A percentile compares a stretch with the other conserved stretches of the same genome.
phyloP scores from a whole-genome alignment of 2,888 invertebrate species.

The Phaedon cochleariae region DNA sequence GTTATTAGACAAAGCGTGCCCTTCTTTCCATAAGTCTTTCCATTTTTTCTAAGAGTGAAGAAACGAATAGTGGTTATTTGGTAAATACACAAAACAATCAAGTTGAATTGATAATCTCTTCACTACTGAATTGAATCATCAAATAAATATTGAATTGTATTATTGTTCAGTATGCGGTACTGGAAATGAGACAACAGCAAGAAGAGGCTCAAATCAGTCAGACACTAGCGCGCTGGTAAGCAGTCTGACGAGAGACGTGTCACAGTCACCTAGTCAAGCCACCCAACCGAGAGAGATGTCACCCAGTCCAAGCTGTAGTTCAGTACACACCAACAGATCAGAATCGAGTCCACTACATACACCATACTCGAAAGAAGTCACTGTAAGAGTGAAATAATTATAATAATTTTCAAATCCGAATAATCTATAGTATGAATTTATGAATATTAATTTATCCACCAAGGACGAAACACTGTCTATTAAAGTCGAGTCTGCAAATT shows the following conservation, averaged over 20 bases:
- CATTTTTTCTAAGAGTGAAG: too few relatives aligned
- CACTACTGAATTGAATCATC: too few relatives aligned
- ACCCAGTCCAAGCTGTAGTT: slow-evolving; percentile 67
- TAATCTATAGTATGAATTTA: too few relatives aligned
- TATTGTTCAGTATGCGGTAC: slow-evolving; percentile 59
- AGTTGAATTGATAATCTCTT: too few relatives aligned
- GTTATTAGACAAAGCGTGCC: too few relatives aligned
- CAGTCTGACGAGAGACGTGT: slow-evolving; percentile 70
- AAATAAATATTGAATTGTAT: not conserved
- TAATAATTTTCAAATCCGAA: too few relatives aligned
- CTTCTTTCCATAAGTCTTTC: too few relatives aligned
- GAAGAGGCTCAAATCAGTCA: slow-evolving; percentile 67
- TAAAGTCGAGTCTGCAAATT: too few relatives aligned
- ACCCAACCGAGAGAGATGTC: slow-evolving; percentile 65
- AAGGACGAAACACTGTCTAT: too few relatives aligned
- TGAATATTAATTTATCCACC: too few relatives aligned
- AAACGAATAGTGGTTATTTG: too few relatives aligned
- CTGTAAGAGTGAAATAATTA: slow-evolving; percentile 45
- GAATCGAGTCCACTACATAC: slow-evolving; percentile 64
- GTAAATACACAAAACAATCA: too few relatives aligned
- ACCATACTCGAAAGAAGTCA: slow-evolving; percentile 57
- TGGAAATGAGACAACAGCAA: slow-evolving; percentile 48
- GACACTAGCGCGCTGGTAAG: slow-evolving; percentile 71
- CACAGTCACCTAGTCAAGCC: slow-evolving; percentile 67
- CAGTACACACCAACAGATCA: slow-evolving; percentile 63